Conservation (phyloP, 2,797 vertebrate species). For the Phalanger gymnotis region DNA sequence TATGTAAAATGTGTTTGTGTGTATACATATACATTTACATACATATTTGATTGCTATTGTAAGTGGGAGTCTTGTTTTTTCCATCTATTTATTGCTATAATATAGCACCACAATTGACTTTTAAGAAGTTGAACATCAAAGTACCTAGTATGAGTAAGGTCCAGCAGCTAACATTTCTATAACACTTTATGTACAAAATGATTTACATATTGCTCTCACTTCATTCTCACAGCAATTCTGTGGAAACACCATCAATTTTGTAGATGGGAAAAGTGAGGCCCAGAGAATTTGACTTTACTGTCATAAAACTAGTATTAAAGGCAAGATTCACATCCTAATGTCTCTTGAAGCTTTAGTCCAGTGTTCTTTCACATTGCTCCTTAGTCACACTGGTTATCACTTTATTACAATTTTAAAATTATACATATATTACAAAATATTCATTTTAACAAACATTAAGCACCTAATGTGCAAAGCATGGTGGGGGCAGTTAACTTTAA, state of each 20-base stretch:
- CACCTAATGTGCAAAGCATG: neutral
- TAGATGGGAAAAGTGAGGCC: neutral
- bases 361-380: neutral
- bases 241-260: neutral
- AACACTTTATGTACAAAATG: neutral
- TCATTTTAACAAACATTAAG: neutral
- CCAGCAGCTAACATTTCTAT: neutral
- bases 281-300: neutral
- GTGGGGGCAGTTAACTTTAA: neutral
- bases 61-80: neutral
- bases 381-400: neutral
- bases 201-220: neutral
- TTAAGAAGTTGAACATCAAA: neutral
- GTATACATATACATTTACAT: too few relatives aligned
- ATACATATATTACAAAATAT: neutral
- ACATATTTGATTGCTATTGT: neutral
- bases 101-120: neutral
- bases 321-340: neutral
- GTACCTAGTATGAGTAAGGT: neutral
- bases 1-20: too few relatives aligned
- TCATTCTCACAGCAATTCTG: neutral
- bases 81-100: neutral
- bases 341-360: neutral
- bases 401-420: neutral
- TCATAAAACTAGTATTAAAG: neutral